Evolutionary conservation across 2,888 invertebrate species (phyloP), one percentile per base, ranked within the genome.

Genomic region (Eurytoma californica): DNA sequence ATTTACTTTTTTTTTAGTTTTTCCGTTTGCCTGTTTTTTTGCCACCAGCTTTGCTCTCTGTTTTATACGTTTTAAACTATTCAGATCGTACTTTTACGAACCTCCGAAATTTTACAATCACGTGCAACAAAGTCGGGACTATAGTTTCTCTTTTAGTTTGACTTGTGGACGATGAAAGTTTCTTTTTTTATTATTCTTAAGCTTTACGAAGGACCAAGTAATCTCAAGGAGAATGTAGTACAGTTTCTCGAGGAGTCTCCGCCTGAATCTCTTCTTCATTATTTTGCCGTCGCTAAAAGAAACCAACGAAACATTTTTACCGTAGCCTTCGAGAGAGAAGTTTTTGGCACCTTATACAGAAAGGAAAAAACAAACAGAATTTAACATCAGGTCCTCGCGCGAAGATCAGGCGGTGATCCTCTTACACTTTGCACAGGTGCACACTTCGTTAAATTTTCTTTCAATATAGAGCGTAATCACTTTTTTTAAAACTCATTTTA

Each of bases 201-300:
- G 39, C 51, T 73, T 70, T 69, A 66, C 47, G 66, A 66, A 65
- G 69, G 74, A 74, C 60, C 74, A 74, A 73, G 57, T 63, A 47
- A 73, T 51, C 20, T 63, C 63, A 68, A 60, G 79, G 74, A 74
- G 74, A 79, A 79, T 74, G 30, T 74, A 74, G 24, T 24, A 24
- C 74, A 74, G 63, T 70, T 66, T 55, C 18, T 66, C 49, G 47
- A 65, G 39, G 65, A 30, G 39, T 70, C 49, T 70, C 70, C 49
- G 18, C 5, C 65, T 47, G 57, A 63, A 74, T n/a, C 12, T 9
- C 28, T 24, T 4, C 18, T 13, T 66, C 14, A 51, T 24, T 24
- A 18, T 53, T 16, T 14, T 49, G 12, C 12, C 49, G 0, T 47
- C 13, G 12, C 3, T 12, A n/a, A 30, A 16, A 61, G 28, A 1